A percentile compares a stretch with the other conserved stretches of the same genome.
phyloP scores from a whole-genome alignment of 2,113 vertebrate species.

The Limanda limanda region DNA sequence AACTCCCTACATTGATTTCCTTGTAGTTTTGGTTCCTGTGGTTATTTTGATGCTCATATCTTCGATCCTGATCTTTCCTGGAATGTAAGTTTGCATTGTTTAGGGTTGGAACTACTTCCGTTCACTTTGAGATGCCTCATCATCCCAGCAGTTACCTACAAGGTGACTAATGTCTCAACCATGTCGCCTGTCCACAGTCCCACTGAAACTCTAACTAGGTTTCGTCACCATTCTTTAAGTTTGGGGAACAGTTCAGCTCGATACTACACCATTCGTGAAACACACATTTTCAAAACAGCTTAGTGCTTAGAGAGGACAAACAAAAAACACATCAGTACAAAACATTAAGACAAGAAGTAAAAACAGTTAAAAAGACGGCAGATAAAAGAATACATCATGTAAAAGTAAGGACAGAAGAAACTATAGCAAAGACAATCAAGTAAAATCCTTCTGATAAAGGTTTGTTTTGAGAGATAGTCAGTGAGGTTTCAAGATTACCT shows the following conservation, averaged over 20 bases:
- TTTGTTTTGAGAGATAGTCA: neutral
- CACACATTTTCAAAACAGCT: too few relatives aligned
- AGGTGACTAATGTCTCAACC: constrained; percentile 33
- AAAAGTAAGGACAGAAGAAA: too few relatives aligned
- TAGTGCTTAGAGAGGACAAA: too few relatives aligned
- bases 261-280: neutral
- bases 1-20: too few relatives aligned
- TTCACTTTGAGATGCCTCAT: neutral
- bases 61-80: neutral
- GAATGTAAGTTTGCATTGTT: neutral
- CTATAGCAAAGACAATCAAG: too few relatives aligned
- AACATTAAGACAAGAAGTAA: too few relatives aligned
- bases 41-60: neutral
- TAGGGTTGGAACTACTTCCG: constrained; percentile 1
- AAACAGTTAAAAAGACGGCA: too few relatives aligned
- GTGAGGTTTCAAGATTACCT: neutral
- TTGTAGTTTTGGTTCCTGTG: neutral
- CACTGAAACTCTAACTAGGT: neutral
- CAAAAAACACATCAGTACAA: too few relatives aligned
- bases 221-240: neutral
- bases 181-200: constrained; percentile 36
- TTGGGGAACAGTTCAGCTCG: neutral
- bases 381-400: too few relatives aligned
- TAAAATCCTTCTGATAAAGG: too few relatives aligned
- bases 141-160: constrained; percentile 9